phyloP scores from a whole-genome alignment of 2,797 vertebrate genomes.

The Clarias fuscus region DNA sequence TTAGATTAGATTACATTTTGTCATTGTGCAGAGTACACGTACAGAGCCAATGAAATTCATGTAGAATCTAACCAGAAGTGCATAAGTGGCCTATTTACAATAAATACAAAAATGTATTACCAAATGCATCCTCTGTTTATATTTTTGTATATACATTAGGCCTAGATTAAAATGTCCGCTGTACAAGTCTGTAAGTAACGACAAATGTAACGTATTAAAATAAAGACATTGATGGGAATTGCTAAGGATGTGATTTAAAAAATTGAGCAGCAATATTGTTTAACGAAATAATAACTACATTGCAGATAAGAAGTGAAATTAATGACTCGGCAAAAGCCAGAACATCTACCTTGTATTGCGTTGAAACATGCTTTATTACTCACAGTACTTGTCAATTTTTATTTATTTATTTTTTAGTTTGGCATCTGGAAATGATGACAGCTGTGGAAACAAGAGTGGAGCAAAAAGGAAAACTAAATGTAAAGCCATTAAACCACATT shows the following conservation, averaged over 20 bases:
- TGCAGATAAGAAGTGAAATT: neutral
- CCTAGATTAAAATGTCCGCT: neutral
- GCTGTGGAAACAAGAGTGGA: conserved; percentile 63
- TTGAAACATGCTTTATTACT: neutral
- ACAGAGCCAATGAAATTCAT: too few species aligned
- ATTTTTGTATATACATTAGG: too few species aligned
- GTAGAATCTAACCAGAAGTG: too few species aligned
- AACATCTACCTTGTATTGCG: neutral
- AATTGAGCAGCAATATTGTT: neutral
- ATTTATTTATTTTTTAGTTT: conserved; percentile 50
- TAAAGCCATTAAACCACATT: conserved; percentile 45
- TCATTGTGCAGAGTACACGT: too few species aligned
- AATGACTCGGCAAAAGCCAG: neutral
- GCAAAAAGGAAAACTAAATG: conserved; percentile 71
- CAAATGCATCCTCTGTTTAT: too few species aligned
- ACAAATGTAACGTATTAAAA: neutral
- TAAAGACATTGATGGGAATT: neutral
- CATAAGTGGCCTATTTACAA: too few species aligned
- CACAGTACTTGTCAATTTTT: neutral
- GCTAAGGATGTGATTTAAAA: neutral
- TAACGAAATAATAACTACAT: neutral
- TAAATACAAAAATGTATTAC: too few species aligned
- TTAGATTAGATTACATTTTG: too few species aligned
- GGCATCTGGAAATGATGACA: conserved; percentile 60
- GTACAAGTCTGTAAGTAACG: too few species aligned